A percentile compares a stretch with the other conserved stretches of the same genome.
These are phyloP conservation scores for Heliothis subflexa DNA, from an alignment of 1,140 invertebrate genomes.

Conservation along the genomic window DNA sequence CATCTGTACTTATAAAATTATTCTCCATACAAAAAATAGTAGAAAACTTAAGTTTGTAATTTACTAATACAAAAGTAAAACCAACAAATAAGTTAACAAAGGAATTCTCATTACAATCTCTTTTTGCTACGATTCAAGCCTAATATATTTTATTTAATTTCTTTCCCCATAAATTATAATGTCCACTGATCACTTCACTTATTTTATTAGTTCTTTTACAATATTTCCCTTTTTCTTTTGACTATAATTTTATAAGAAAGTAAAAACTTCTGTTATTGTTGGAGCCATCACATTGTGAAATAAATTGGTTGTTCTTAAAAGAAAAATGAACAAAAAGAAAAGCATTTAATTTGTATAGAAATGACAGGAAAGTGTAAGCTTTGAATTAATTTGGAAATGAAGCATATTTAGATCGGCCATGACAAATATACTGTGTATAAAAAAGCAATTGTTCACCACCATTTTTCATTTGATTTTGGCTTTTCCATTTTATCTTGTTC, in stretches of 20 bases:
- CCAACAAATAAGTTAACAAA: not conserved
- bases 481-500: not conserved
- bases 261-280: conserved; percentile 16
- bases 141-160: not conserved
- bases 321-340: not conserved
- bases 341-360: conserved; percentile 6
- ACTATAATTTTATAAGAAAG: not conserved
- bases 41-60: not conserved
- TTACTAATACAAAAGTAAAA: not conserved
- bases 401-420: not conserved
- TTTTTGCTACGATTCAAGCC: not conserved
- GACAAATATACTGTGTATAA: not conserved
- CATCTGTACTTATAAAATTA: too few relatives aligned
- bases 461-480: not conserved
- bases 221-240: conserved; percentile 34
- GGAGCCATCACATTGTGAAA: not conserved
- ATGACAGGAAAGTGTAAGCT: not conserved
- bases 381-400: not conserved
- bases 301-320: conserved; percentile 1
- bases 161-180: conserved; percentile 21
- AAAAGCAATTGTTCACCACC: too few relatives aligned
- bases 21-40: too few relatives aligned
- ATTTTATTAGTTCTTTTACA: not conserved
- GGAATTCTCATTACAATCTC: not conserved
- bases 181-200: conserved; percentile 18